Conservation (phyloP, 2,113 vertebrate species). For the Cephalopholis sonnerati region DNA sequence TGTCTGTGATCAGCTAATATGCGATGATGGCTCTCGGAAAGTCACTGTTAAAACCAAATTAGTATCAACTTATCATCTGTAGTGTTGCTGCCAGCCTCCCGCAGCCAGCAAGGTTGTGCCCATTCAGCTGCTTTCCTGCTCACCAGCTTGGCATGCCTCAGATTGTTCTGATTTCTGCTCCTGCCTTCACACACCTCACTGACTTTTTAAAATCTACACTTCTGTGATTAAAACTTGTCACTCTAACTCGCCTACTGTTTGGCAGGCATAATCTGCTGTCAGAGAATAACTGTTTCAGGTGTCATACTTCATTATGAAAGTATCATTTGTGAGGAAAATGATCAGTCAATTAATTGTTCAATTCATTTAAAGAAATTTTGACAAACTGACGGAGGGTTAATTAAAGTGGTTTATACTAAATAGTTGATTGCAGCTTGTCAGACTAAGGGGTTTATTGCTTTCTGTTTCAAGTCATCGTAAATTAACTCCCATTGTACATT, state of each 20-base stretch:
- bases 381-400: neutral
- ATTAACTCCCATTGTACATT: neutral
- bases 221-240: neutral
- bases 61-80: neutral
- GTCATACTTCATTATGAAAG: neutral
- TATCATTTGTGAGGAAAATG: neutral
- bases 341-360: neutral
- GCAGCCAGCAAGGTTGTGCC: neutral
- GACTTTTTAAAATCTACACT: neutral
- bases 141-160: constrained; percentile 45
- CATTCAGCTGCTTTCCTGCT: constrained; percentile 17
- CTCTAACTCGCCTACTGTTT: neutral
- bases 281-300: neutral
- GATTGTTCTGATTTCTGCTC: constrained; percentile 10
- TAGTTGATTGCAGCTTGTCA: neutral
- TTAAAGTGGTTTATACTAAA: neutral
- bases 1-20: neutral
- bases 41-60: neutral
- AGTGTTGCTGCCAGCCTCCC: neutral
- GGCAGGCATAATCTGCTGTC: too few relatives aligned
- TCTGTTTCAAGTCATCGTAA: neutral
- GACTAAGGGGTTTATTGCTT: neutral
- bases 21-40: neutral
- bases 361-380: neutral
- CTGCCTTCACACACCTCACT: constrained; percentile 2